A percentile compares a stretch with the other conserved stretches of the same genome.
Conservation (phyloP, 2,888 invertebrate genomes). For the Carpatolechia fugitivella region DNA sequence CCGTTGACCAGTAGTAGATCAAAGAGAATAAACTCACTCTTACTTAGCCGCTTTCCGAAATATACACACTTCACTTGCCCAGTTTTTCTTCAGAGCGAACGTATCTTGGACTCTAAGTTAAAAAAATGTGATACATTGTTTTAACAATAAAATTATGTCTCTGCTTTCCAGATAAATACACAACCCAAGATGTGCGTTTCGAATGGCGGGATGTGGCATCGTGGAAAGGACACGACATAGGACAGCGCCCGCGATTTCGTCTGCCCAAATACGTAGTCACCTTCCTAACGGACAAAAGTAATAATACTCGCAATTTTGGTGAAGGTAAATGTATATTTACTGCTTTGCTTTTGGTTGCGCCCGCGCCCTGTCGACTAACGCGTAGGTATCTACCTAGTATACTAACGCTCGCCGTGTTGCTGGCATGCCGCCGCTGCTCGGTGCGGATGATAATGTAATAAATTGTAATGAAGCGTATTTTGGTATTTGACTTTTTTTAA, state of each 20-base stretch:
- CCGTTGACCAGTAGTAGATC: no score
- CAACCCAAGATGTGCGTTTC: constrained; percentile 80
- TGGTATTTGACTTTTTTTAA: no score
- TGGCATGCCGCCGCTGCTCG: constrained; percentile 22
- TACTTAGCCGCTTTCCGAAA: no score
- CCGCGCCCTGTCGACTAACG: constrained; percentile 58
- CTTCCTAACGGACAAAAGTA: constrained; percentile 80
- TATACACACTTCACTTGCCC: no score
- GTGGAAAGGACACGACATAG: constrained; percentile 67
- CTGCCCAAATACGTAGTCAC: constrained; percentile 82
- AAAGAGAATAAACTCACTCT: no score
- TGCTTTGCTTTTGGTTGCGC: constrained; percentile 73
- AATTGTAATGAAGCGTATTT: no score
- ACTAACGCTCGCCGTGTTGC: constrained; percentile 58
- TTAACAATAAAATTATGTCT: not conserved
- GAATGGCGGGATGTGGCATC: constrained; percentile 80
- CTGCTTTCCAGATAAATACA: constrained; percentile 77
- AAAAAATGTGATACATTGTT: not conserved
- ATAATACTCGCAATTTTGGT: constrained; percentile 81
- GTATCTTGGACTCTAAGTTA: no score
- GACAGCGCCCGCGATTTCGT: constrained; percentile 77
- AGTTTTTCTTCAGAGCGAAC: no score
- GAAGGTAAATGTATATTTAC: constrained; percentile 81
- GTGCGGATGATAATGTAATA: constrained; percentile 3
- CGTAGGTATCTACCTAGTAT: constrained; percentile 39